Percentiles rank a stretch among this genome's conserved stretches.
Conservation (phyloP, 2,888 invertebrate genomes). For the Drosophila peninsularis region DNA sequence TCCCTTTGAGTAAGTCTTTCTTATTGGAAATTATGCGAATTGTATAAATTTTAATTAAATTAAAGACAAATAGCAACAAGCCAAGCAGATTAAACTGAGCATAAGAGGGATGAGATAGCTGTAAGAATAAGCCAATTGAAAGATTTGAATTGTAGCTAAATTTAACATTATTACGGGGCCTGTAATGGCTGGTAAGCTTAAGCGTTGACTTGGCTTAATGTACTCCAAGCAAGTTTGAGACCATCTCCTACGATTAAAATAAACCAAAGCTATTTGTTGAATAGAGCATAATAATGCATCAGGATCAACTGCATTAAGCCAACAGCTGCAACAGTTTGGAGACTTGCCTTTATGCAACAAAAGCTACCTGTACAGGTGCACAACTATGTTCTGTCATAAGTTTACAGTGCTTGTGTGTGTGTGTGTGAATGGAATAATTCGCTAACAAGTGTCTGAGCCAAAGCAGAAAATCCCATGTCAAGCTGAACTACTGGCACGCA, state of each 20-base stretch:
- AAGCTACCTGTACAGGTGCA: constrained; percentile 3
- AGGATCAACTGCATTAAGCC: constrained; percentile 12
- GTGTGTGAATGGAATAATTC: constrained; percentile 38
- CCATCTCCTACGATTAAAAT: background rate
- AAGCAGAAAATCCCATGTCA: constrained; percentile 59
- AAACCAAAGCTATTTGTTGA: background rate
- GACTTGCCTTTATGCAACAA: constrained; percentile 17
- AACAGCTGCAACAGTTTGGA: constrained; percentile 31
- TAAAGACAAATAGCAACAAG: background rate
- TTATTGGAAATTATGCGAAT: background rate
- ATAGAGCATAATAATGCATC: constrained; percentile 2
- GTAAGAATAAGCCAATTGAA: no score
- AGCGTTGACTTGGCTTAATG: background rate
- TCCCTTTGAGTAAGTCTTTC: background rate
- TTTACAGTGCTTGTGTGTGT: background rate
- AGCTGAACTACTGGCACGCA: constrained; percentile 33
- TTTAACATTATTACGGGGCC: no score
- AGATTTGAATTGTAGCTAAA: no score
- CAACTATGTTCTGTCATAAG: constrained; percentile 30
- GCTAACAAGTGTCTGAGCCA: constrained; percentile 25
- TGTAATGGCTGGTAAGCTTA: no score
- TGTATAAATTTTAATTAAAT: constrained; percentile 13
- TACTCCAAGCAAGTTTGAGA: no score
- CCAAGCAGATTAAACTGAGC: background rate
- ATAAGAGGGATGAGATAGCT: background rate